Evolutionary conservation across 2,113 vertebrate species (phyloP), one percentile per base, ranked within the genome.

Genomic region (Stictonetta naevosa): DNA sequence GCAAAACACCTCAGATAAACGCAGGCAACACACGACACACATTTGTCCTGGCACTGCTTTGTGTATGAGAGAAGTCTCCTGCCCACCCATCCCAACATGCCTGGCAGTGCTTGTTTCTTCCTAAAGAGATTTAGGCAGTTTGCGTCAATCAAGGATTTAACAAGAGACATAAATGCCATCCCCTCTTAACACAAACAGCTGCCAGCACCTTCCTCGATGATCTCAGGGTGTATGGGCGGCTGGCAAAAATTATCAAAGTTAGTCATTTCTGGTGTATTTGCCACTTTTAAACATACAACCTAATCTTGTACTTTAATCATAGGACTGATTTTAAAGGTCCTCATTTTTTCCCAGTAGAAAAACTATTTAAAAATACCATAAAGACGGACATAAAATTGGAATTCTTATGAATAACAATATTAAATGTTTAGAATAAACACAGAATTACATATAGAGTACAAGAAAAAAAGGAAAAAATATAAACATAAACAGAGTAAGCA

Each of bases 81-180:
- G 77, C 69, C 80, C 56, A 23, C 96, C 93, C 93, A 59, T 68
- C 94, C 91, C 71, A 33, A 86, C 66, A 68, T 26, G 91, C 97
- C 96, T 95, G 97, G 38, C 97, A 88, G 96, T 86, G 97, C 98
- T 98, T 98, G 98, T 96, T 97, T 97, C 97, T 94, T 96, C 96
- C 95, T 99, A 99, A 98, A 95, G 96, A 98, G 98, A 98, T 98
- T 98, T 98, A 95, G 97, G 97, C 97, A 97, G 98, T 96, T 98
- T 98, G 98, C 96, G 98, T 98, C 98, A 99, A 98, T 98, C 98
- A 97, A 97, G 98, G 98, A 98, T 98, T 99, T 98, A 98, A 97
- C 97, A 58, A 91, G 95, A 96, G 93, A 97, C 97, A 98, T 96
- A 97, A 98, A 98, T 93, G 96, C 97, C 97, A 97, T 93, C 90